Evolutionary conservation across 2,113 vertebrate species (phyloP).

Genomic region (crab-eating macaque (Macaca fascicularis)): T2T-MFA8v1.1 NC_088377.1:118769501-118770000

Average conservation of each 20-base stretch:
- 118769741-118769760: not conserved
- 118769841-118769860: not conserved
- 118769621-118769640: not conserved
- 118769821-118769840: not conserved
- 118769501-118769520: not conserved
- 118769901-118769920: not conserved
- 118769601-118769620: not conserved
- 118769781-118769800: not conserved
- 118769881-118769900: not conserved
- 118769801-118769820: not conserved
- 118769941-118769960: not conserved
- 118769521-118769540: not conserved
- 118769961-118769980: not conserved
- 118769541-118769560: too few relatives aligned
- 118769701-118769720: not conserved
- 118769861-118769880: not conserved
- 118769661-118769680: not conserved
- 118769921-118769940: not conserved
- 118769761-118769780: not conserved
- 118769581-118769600: not conserved
- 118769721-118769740: not conserved
- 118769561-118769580: not conserved
- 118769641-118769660: not conserved
- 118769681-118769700: not conserved
- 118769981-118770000: fast-evolving